These are phyloP conservation scores for Otus sunia DNA, from an alignment of 2,113 vertebrate genomes.

Conservation along the genomic window DNA sequence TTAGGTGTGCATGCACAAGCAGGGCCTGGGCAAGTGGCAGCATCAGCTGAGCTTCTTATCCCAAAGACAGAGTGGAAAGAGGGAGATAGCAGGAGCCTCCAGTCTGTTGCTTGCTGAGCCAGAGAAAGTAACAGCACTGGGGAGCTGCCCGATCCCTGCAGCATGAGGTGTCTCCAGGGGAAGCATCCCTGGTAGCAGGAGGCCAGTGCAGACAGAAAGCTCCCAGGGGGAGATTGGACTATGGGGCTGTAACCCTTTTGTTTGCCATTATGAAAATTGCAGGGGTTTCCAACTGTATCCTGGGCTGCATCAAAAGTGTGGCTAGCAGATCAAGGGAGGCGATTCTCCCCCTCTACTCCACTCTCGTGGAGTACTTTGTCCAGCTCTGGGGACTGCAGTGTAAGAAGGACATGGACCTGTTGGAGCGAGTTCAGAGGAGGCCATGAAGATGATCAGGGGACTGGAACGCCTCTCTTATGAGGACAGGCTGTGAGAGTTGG, in stretches of 20 bases:
- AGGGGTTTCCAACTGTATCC: background rate
- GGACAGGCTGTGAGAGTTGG: background rate
- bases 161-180: too few relatives aligned
- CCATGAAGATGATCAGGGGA: background rate
- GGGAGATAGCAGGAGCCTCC: background rate
- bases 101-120: accelerated
- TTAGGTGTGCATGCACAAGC: background rate
- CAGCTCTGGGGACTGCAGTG: background rate
- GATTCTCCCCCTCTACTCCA: background rate
- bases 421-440: background rate
- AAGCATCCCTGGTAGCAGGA: background rate
- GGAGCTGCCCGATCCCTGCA: background rate
- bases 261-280: background rate
- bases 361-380: background rate
- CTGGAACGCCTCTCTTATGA: background rate
- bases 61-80: background rate
- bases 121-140: background rate
- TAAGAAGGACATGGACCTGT: background rate
- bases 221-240: background rate
- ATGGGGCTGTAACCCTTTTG: background rate
- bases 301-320: background rate
- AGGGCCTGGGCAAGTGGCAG: background rate
- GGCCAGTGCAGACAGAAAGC: background rate
- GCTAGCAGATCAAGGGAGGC: background rate
- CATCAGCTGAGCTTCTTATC: background rate